phyloP scores from a whole-genome alignment of 2,797 vertebrate species.

The Silurus aristotelis region DNA sequence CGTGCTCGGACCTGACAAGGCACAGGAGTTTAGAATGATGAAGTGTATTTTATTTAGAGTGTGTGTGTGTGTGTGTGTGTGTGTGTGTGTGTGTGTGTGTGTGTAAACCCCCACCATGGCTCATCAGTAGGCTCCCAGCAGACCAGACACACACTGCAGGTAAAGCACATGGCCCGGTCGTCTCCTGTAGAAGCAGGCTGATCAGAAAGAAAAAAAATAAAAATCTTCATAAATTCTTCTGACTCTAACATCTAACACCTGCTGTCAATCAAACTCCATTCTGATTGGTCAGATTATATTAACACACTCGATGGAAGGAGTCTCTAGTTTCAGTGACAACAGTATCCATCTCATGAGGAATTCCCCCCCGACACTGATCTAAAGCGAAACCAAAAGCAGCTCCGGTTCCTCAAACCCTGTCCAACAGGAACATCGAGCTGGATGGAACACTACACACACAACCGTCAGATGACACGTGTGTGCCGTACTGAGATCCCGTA shows the following conservation, averaged over 20 bases:
- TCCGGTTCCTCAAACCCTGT: neutral
- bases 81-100: neutral
- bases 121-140: constrained; percentile 99
- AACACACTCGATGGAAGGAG: neutral
- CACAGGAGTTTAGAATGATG: neutral
- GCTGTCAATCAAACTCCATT: neutral
- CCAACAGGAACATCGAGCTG: neutral
- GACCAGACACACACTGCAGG: constrained; percentile 97
- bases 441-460: neutral
- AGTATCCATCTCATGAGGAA: neutral
- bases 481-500: neutral
- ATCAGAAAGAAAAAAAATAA: neutral
- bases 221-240: neutral
- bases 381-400: constrained; percentile 4
- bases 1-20: constrained; percentile 90
- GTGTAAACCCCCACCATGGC: constrained; percentile 81
- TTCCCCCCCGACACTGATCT: neutral
- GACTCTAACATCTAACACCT: neutral
- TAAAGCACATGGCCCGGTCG: constrained; percentile 99
- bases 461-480: too few relatives aligned
- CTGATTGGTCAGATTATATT: neutral
- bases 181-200: constrained; percentile 97
- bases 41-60: neutral
- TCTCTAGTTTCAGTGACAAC: neutral
- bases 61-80: neutral